Evolutionary conservation across 2,113 vertebrate genomes (phyloP), one percentile per base, ranked within the genome.

Genomic region (Numida meleagris): DNA sequence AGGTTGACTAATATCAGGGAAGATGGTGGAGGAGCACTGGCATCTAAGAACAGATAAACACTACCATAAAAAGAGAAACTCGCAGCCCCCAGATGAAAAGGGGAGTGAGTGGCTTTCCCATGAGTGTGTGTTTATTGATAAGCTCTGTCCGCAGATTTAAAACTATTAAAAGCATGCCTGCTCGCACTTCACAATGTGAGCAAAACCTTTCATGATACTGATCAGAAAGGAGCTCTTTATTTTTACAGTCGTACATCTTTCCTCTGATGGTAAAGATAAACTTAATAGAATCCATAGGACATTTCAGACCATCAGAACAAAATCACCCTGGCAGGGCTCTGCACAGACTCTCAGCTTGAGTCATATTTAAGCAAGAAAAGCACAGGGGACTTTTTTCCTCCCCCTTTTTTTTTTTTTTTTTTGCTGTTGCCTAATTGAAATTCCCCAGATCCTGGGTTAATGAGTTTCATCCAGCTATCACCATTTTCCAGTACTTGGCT

Each of bases 31-130:
- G 86, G 70, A 93, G 82, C 58, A 76, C 86, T 78, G 81, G 88
- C 70, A 78, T 75, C 77, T 38, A 53, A 68, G 86, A 93, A 76
- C 40, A 81, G 51, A 72, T 81, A 95, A 95, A 94, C 82, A 93
- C 90, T 93, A 66, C 86, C 94, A 96, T 88, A 95, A 94, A 95
- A 91, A 72, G 89, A 88, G 66, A 95, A 95, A 94, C 72, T 78
- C 86, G 29, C n/a, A 74, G 70, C 23, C 51, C 57, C 18, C 46
- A 75, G 70, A 93, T 84, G 76, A 88, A 92, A 89, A 92, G 50
- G 45, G 62, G 38, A 81, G 61, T 71, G 31, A 94, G 81, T 68
- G 76, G 62, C 73, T 95, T 95, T 86, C 57, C 70, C 3, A 0
- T 63, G 50, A 95, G 78, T 45, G 65, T 66, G 67, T 95, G 58